Evolutionary conservation across 37 sponge, comb jelly and placozoan species (phyloP).

Genomic region (Spongilla lacustris): DNA sequence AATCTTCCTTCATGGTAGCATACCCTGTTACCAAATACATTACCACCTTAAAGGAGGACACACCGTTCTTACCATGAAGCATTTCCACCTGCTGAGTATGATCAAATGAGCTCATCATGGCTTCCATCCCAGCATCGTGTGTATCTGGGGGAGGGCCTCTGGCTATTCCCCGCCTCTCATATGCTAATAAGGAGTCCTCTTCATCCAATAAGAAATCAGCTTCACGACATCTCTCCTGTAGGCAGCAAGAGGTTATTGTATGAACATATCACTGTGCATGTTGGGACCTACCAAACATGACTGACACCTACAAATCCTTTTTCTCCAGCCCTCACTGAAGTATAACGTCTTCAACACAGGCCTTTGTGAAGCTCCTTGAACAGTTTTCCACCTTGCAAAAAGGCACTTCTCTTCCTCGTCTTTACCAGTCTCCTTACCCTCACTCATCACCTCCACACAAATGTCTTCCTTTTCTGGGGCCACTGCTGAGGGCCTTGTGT

Average conservation of each 20-base stretch:
- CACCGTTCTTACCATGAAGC: conserved; percentile 56
- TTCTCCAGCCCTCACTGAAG: conserved; percentile 73
- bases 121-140: conserved; percentile 63
- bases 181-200: conserved; percentile 67
- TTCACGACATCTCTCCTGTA: conserved; percentile 25
- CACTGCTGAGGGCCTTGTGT: neutral
- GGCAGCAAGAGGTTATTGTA: too few relatives aligned
- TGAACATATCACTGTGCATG: neutral
- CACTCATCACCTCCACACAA: neutral
- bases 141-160: conserved; percentile 5
- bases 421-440: neutral
- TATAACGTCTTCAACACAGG: conserved; percentile 11
- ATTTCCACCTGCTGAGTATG: conserved; percentile 77
- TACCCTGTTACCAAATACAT: conserved; percentile 43
- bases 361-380: conserved; percentile 3
- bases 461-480: conserved; percentile 2
- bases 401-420: conserved; percentile 8
- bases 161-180: conserved; percentile 65
- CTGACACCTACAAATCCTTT: conserved; percentile 62
- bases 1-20: conserved; percentile 72
- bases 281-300: conserved; percentile 59
- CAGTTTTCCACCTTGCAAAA: conserved; percentile 9
- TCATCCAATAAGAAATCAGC: conserved; percentile 73
- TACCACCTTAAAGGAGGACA: neutral
- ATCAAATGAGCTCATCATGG: conserved; percentile 45